These are phyloP conservation scores for Microctonus hyperodae DNA, from an alignment of 2,888 invertebrate genomes.

Conservation along the genomic window DNA sequence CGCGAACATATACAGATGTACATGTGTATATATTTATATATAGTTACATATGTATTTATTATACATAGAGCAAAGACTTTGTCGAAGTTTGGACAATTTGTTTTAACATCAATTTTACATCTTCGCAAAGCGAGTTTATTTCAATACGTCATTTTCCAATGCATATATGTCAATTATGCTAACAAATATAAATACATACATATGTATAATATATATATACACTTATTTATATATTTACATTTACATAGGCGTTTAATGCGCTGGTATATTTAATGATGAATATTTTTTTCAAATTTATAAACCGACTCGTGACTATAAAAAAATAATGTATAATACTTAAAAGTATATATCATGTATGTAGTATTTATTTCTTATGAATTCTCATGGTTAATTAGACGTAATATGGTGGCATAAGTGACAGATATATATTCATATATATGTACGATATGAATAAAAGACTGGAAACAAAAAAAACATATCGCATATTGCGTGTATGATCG, in stretches of 20 bases:
- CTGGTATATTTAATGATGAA: no score
- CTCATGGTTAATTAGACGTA: slow-evolving; percentile 12
- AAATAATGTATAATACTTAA: no score
- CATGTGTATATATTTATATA: no score
- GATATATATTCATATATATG: not conserved
- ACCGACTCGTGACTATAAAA: no score
- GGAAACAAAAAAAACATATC: not conserved
- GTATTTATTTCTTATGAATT: not conserved
- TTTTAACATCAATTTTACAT: no score
- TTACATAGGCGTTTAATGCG: no score
- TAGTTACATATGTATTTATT: no score
- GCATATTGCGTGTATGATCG: slow-evolving; percentile 4
- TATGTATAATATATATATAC: slow-evolving; percentile 6
- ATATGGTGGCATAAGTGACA: not conserved
- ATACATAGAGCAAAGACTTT: no score
- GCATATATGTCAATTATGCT: slow-evolving; percentile 6
- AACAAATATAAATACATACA: no score
- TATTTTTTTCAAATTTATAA: no score
- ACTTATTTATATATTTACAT: no score
- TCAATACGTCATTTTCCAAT: slow-evolving; percentile 1
- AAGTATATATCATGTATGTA: no score
- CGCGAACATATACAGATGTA: slow-evolving; percentile 6
- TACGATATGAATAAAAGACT: not conserved
- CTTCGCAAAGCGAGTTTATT: not conserved
- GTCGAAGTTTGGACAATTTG: not conserved